Conservation (phyloP, 1,140 invertebrate species). For the Homalodisca vitripennis region DNA sequence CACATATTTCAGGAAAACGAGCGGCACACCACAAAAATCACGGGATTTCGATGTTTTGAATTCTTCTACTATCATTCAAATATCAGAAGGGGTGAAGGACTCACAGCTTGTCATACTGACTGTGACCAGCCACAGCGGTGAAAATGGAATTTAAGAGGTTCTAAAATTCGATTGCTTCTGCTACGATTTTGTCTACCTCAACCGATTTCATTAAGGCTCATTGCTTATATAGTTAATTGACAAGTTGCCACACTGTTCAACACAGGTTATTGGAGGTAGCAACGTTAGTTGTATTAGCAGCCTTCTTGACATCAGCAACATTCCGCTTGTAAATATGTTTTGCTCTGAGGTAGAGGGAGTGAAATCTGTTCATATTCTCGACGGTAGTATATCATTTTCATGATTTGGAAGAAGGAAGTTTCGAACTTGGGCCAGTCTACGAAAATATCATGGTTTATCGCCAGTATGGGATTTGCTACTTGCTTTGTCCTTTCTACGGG, state of each 20-base stretch:
- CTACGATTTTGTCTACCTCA: background rate
- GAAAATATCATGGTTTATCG: background rate
- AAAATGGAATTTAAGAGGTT: background rate
- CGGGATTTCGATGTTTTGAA: background rate
- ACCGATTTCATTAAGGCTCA: no score
- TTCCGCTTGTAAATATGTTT: background rate
- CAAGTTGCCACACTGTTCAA: background rate
- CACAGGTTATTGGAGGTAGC: background rate
- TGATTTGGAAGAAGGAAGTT: no score
- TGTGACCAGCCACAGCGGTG: background rate
- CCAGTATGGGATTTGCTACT: background rate
- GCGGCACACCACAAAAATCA: background rate
- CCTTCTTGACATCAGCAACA: background rate
- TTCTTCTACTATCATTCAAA: background rate
- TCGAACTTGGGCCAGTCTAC: background rate
- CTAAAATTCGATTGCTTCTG: background rate
- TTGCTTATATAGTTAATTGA: background rate
- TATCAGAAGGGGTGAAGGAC: background rate
- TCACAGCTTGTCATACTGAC: background rate
- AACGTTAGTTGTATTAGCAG: background rate
- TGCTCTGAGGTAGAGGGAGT: background rate
- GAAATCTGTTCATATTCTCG: background rate
- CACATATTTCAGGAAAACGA: conserved; percentile 7
- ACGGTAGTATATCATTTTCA: background rate
- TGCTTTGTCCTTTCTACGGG: background rate